A percentile compares a stretch with the other conserved stretches of the same genome.
Conservation (phyloP, 2,113 vertebrate genomes). For the Mastomys coucha region DNA sequence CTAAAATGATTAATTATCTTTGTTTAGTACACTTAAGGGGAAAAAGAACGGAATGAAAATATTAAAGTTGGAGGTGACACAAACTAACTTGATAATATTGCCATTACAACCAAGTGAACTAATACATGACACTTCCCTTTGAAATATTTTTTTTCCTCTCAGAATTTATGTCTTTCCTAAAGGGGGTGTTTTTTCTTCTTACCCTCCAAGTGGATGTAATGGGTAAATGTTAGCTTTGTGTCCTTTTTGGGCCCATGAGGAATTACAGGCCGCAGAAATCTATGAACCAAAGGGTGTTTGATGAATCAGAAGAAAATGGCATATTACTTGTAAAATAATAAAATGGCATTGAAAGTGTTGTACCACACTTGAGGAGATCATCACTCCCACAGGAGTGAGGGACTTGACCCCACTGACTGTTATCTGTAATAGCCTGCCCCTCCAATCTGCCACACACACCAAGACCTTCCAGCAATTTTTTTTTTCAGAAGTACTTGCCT, state of each 20-base stretch:
- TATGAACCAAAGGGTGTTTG: slow-evolving; percentile 80
- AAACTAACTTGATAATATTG: slow-evolving; percentile 73
- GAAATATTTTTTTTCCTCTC: slow-evolving; percentile 72
- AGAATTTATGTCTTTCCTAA: slow-evolving; percentile 75
- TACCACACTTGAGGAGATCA: slow-evolving; percentile 25
- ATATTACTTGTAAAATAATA: slow-evolving; percentile 65
- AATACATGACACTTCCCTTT: slow-evolving; percentile 29
- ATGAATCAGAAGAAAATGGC: slow-evolving; percentile 69
- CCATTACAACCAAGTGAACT: slow-evolving; percentile 64
- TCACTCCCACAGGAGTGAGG: neutral
- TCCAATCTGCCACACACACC: neutral
- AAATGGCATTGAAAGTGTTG: neutral
- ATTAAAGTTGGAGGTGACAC: slow-evolving; percentile 50
- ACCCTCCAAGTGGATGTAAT: slow-evolving; percentile 44
- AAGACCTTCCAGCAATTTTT: slow-evolving; percentile 49
- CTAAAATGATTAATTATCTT: slow-evolving; percentile 64
- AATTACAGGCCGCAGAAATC: slow-evolving; percentile 75
- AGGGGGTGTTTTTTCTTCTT: slow-evolving; percentile 56
- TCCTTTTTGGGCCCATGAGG: slow-evolving; percentile 53
- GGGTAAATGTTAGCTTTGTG: slow-evolving; percentile 79
- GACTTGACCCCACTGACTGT: accelerated
- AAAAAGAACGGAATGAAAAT: slow-evolving; percentile 73
- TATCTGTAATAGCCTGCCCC: neutral
- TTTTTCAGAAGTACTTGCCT: slow-evolving; percentile 78
- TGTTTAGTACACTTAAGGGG: slow-evolving; percentile 65